Percentiles rank a stretch among this genome's conserved stretches.
Conservation (phyloP, 2,797 vertebrate species). For the Chlorospingus flavigularis region DNA sequence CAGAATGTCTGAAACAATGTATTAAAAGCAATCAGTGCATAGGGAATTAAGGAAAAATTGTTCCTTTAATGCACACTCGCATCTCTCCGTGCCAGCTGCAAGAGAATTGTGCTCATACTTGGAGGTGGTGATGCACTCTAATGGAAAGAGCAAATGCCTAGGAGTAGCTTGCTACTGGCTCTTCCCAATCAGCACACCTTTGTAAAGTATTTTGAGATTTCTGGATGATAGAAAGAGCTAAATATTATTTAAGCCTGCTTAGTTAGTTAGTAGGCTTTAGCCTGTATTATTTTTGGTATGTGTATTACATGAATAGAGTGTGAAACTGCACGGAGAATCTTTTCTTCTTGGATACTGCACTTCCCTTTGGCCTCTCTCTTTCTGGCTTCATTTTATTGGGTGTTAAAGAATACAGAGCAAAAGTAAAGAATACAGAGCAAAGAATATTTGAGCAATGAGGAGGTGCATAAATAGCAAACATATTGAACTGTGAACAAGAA, state of each 20-base stretch:
- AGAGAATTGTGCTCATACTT: neutral
- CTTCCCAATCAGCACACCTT: neutral
- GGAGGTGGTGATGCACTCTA: neutral
- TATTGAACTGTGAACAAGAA: neutral
- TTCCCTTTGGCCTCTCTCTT: neutral
- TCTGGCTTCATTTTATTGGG: neutral
- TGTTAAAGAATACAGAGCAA: neutral
- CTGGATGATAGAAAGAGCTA: neutral
- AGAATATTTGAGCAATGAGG: neutral
- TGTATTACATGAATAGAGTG: neutral
- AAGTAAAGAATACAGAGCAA: neutral
- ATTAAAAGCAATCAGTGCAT: neutral
- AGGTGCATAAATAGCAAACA: neutral
- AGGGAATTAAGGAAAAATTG: neutral
- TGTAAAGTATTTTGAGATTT: neutral
- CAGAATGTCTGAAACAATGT: neutral
- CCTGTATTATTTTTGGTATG: neutral
- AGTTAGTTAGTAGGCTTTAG: neutral
- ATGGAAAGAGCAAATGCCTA: neutral
- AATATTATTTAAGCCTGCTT: neutral
- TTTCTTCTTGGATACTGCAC: neutral
- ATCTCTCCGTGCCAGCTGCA: neutral
- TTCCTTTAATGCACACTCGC: neutral
- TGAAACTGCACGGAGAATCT: neutral
- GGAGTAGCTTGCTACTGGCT: neutral